These are phyloP conservation scores for Reinhardtius hippoglossoides DNA, from an alignment of 2,113 vertebrate genomes.

Conservation along the genomic window DNA sequence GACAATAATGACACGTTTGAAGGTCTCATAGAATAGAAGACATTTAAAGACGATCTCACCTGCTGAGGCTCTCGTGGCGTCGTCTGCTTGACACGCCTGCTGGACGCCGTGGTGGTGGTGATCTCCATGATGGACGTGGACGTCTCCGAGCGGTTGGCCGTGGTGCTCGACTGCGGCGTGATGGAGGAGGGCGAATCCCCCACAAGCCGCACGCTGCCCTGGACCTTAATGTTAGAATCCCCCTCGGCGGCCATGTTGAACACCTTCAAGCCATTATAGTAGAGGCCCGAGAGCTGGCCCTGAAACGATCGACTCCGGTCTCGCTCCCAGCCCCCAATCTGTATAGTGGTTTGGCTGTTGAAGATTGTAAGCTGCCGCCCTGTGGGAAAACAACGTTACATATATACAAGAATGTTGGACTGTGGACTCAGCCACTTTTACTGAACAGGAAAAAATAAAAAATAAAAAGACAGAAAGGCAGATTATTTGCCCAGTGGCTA, in stretches of 20 bases:
- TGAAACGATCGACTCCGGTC: slow-evolving; percentile 96
- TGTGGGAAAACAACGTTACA: slow-evolving; percentile 94
- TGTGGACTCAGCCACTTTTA: slow-evolving; percentile 82
- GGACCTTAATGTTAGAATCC: slow-evolving; percentile 94
- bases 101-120: slow-evolving; percentile 94
- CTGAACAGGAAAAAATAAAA: slow-evolving; percentile 52
- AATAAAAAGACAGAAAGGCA: slow-evolving; percentile 79
- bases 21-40: neutral
- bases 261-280: slow-evolving; percentile 99
- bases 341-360: slow-evolving; percentile 99
- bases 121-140: slow-evolving; percentile 98
- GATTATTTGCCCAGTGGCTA: slow-evolving; percentile 92
- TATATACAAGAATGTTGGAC: slow-evolving; percentile 92
- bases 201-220: slow-evolving; percentile 97
- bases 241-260: slow-evolving; percentile 99
- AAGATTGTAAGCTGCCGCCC: slow-evolving; percentile 99
- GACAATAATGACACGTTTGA: slow-evolving; percentile 14
- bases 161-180: slow-evolving; percentile 97
- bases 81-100: slow-evolving; percentile 90
- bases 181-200: slow-evolving; percentile 97
- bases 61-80: slow-evolving; percentile 93
- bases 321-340: slow-evolving; percentile 97
- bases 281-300: slow-evolving; percentile 99
- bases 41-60: slow-evolving; percentile 78
- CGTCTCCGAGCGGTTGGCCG: slow-evolving; percentile 96